Evolutionary conservation across 2,797 vertebrate genomes (phyloP), one percentile per base, ranked within the genome.

Genomic region (Pangasius macronema): DNA sequence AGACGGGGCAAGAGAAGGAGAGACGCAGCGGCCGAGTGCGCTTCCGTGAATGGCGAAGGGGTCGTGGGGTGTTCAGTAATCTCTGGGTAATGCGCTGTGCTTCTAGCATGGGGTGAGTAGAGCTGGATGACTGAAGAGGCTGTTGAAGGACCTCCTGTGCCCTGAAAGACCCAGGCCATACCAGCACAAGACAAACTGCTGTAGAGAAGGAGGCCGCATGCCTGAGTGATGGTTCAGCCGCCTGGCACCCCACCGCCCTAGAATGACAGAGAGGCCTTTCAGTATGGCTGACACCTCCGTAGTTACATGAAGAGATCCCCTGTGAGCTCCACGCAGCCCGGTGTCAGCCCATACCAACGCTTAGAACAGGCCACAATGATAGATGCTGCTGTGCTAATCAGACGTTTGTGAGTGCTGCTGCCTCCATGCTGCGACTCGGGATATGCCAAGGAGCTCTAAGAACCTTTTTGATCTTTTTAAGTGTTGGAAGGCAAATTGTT

Each of bases 1-100:
- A 84, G 85, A 73, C 20, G 77, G 88, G 11, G 67, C 87, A 83
- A 89, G 88, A 88, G 87, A 90, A 83, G 89, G 88, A 57, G 72
- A 55, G 75, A 90, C 88, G 88, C 91, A 91, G 91, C 88, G 91
- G 55, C 33, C 63, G 73, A 91, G 88, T 89, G 87, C 87, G 88
- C 84, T 91, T 87, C 91, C 85, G 24, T 83, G 73, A 88, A 89
- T 84, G 85, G 84, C 53, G 27, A 83, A 68, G 83, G 86, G 75
- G 72, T 84, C 91, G 91, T 91, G 70, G 88, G 90, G 93, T 91
- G 94, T 92, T 90, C 65, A 73, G 79, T 95, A 95, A 95, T 94
- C 93, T 93, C 92, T 30, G 30, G 91, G 92, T 92, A 92, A 90
- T 92, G 87, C 59, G 59, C 82, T 77, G 57, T 86, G 84, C 82